Conservation (phyloP, 53 echinoderm and acorn worm genomes). For the Luidia sarsii region DNA sequence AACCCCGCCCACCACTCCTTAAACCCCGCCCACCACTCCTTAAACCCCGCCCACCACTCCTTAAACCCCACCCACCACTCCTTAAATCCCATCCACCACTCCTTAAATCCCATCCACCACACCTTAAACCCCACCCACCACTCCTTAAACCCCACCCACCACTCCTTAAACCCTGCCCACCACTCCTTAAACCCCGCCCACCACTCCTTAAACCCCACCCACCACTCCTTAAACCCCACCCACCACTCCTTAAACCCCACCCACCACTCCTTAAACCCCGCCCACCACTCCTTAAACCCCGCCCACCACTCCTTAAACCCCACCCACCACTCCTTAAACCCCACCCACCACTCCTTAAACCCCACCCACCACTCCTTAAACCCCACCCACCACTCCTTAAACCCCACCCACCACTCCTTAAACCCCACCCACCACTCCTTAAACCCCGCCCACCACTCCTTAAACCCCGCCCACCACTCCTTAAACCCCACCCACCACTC, state of each 20-base stretch:
- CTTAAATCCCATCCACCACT: not conserved
- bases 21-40: not conserved
- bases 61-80: not conserved
- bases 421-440: not conserved
- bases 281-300: not conserved
- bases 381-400: not conserved
- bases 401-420: not conserved
- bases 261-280: not conserved
- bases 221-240: too few species aligned
- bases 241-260: not conserved
- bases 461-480: not conserved
- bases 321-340: not conserved
- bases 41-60: not conserved
- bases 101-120: too few species aligned
- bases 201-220: too few species aligned
- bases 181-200: not conserved
- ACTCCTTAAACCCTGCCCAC: not conserved
- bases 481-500: not conserved
- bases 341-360: not conserved
- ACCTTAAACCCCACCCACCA: too few species aligned
- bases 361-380: not conserved
- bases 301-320: not conserved
- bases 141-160: not conserved
- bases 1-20: not conserved
- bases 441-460: not conserved